These are phyloP conservation scores for Jaculus jaculus DNA, from an alignment of 2,113 vertebrate genomes.

Conservation along the genomic window DNA sequence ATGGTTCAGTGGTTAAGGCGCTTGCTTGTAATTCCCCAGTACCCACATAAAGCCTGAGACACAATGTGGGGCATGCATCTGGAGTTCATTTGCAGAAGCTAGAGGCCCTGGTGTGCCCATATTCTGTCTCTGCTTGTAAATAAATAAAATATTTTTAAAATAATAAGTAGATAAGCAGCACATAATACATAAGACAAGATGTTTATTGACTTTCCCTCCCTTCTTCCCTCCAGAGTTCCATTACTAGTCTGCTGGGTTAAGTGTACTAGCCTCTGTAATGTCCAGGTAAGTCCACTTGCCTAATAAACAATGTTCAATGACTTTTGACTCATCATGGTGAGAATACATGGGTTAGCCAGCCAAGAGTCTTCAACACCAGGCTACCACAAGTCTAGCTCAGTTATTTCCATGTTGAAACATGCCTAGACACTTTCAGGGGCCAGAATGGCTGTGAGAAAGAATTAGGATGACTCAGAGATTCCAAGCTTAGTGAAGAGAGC, in stretches of 20 bases:
- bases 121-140: no score
- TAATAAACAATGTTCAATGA: not conserved
- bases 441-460: not conserved
- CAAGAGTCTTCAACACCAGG: not conserved
- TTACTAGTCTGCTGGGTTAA: not conserved
- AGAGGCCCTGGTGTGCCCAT: no score
- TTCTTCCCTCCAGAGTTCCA: not conserved
- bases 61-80: no score
- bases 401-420: constrained; percentile 2
- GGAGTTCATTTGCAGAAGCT: no score
- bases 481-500: not conserved
- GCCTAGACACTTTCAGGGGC: not conserved
- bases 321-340: constrained; percentile 5
- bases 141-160: not conserved
- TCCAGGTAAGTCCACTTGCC: not conserved
- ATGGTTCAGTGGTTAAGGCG: no score
- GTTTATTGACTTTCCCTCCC: not conserved
- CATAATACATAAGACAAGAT: not conserved
- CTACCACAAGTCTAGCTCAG: not conserved
- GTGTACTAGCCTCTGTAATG: not conserved
- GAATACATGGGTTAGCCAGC: not conserved
- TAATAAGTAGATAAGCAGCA: not conserved
- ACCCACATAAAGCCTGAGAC: no score
- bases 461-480: not conserved
- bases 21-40: no score